Conservation (phyloP, 2,113 vertebrate genomes). For the Phyllostomus hastatus region DNA sequence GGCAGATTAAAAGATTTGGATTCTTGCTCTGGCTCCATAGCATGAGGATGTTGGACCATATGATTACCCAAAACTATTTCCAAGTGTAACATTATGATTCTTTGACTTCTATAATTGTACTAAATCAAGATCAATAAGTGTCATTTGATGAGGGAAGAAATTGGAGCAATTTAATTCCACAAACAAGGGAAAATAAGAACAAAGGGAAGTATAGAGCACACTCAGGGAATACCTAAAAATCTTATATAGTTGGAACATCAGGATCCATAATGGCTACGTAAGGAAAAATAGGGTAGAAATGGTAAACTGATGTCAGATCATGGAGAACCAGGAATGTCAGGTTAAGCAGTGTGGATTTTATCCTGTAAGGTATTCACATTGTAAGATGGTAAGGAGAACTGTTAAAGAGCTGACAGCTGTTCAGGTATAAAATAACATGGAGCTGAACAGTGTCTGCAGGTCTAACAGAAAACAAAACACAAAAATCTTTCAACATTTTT, state of each 20-base stretch:
- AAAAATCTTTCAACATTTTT: background rate
- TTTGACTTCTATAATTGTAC: background rate
- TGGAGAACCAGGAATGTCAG: background rate
- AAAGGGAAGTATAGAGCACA: background rate
- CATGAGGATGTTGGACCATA: background rate
- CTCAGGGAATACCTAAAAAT: background rate
- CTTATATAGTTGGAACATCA: background rate
- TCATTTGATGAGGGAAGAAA: background rate
- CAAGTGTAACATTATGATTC: background rate
- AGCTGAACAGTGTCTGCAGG: background rate
- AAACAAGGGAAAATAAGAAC: background rate
- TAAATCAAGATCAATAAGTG: background rate
- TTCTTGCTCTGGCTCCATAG: background rate
- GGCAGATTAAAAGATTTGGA: background rate
- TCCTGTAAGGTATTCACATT: background rate
- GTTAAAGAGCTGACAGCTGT: background rate
- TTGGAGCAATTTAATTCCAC: background rate
- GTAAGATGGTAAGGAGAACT: background rate
- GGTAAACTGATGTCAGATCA: background rate
- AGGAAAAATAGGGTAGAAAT: background rate
- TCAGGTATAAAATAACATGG: background rate
- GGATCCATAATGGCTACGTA: background rate
- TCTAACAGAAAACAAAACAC: background rate
- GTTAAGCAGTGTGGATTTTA: background rate
- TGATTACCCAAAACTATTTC: background rate